Conservation (phyloP, 2,113 vertebrate species). For the Trematomus loennbergii region DNA sequence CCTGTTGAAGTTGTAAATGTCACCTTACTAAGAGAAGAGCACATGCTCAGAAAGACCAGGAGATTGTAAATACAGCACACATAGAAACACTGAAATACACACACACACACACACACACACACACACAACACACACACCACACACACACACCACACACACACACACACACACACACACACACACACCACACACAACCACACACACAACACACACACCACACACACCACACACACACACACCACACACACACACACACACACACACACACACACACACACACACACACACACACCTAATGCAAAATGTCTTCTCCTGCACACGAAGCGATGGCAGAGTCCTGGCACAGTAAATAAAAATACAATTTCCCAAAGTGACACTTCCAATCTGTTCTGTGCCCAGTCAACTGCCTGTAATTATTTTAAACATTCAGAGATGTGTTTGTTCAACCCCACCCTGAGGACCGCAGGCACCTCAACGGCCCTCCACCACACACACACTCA, state of each 20-base stretch:
- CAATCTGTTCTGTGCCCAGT: slow-evolving; percentile 61
- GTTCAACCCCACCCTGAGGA: slow-evolving; percentile 17
- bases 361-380: slow-evolving; percentile 72
- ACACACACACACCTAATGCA: neutral
- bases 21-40: too few relatives aligned
- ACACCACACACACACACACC: too few relatives aligned
- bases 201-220: too few relatives aligned
- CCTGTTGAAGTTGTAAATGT: too few relatives aligned
- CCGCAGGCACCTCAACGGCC: neutral
- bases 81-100: neutral
- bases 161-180: too few relatives aligned
- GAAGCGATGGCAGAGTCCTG: slow-evolving; percentile 50
- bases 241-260: too few relatives aligned
- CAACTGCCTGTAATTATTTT: slow-evolving; percentile 68
- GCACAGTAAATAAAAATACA: slow-evolving; percentile 78
- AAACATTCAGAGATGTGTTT: slow-evolving; percentile 38
- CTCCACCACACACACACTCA: slow-evolving; percentile 17
- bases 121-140: neutral
- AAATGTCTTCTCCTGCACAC: slow-evolving; percentile 15
- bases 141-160: too few relatives aligned
- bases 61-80: neutral
- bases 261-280: neutral
- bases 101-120: slow-evolving; percentile 1
- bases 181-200: too few relatives aligned
- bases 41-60: too few relatives aligned